Conservation (phyloP, 2,113 vertebrate species). For the Bagarius yarrelli region DNA sequence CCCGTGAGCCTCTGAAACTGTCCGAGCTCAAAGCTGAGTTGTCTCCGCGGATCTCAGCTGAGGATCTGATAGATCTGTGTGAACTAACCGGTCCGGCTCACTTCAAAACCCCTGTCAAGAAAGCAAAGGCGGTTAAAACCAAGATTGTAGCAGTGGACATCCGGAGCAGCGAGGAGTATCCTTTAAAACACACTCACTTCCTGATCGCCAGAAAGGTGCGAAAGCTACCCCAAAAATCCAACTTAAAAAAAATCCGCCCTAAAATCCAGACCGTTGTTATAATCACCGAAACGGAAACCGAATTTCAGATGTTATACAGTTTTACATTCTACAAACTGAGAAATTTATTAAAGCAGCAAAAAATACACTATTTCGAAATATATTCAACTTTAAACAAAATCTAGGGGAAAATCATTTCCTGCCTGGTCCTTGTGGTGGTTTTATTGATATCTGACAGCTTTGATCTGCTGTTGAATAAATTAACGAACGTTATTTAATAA, state of each 20-base stretch:
- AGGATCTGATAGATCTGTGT: slow-evolving; percentile 94
- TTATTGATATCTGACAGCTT: neutral
- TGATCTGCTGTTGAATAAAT: neutral
- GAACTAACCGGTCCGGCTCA: slow-evolving; percentile 78
- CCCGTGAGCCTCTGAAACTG: slow-evolving; percentile 86
- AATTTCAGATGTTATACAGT: too few species aligned
- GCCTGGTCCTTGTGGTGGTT: too few species aligned
- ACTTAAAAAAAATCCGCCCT: neutral
- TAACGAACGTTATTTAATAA: neutral
- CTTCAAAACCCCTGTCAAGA: slow-evolving; percentile 81
- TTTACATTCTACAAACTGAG: too few species aligned
- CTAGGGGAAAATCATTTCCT: too few species aligned
- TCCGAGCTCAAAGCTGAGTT: slow-evolving; percentile 92
- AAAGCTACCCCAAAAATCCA: too few species aligned
- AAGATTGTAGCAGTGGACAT: slow-evolving; percentile 94
- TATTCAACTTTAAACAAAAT: too few species aligned
- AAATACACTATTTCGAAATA: neutral
- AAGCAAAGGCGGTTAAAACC: slow-evolving; percentile 83
- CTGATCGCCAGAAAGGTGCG: neutral
- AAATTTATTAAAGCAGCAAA: neutral
- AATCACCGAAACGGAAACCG: neutral
- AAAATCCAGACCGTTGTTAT: neutral
- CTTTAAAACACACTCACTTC: slow-evolving; percentile 62
- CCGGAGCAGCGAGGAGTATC: slow-evolving; percentile 93
- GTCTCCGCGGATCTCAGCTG: slow-evolving; percentile 91